Conservation (phyloP, 2,113 vertebrate genomes). For the Columbina picui region DNA sequence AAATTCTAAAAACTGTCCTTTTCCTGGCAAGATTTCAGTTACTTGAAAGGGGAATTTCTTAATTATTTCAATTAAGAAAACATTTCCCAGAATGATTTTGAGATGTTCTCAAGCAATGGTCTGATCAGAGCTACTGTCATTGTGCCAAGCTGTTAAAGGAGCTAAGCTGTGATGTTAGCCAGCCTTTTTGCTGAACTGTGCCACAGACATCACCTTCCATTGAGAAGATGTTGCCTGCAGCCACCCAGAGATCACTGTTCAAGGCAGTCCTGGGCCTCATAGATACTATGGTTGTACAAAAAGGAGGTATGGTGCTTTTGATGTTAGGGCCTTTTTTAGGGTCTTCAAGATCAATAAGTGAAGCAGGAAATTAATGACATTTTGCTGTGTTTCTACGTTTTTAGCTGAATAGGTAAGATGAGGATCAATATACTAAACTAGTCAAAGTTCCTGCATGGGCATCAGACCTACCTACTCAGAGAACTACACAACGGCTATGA, state of each 20-base stretch:
- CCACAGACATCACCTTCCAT: neutral
- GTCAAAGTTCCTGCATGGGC: neutral
- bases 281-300: neutral
- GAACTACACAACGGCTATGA: rapidly evolving
- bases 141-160: neutral
- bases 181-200: neutral
- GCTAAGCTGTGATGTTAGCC: neutral
- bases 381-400: neutral
- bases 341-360: neutral
- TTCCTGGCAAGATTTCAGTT: neutral
- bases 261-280: neutral
- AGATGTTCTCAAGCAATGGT: neutral
- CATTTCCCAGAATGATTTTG: neutral
- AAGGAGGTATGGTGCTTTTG: neutral
- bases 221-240: neutral
- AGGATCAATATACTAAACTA: neutral
- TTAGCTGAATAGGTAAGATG: neutral
- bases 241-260: neutral
- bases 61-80: neutral
- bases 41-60: neutral
- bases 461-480: neutral
- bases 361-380: neutral
- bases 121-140: neutral
- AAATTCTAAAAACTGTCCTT: neutral
- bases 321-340: neutral